Evolutionary conservation across 2,888 invertebrate species (phyloP).

Genomic region (Lasioglossum oenotherae): DNA sequence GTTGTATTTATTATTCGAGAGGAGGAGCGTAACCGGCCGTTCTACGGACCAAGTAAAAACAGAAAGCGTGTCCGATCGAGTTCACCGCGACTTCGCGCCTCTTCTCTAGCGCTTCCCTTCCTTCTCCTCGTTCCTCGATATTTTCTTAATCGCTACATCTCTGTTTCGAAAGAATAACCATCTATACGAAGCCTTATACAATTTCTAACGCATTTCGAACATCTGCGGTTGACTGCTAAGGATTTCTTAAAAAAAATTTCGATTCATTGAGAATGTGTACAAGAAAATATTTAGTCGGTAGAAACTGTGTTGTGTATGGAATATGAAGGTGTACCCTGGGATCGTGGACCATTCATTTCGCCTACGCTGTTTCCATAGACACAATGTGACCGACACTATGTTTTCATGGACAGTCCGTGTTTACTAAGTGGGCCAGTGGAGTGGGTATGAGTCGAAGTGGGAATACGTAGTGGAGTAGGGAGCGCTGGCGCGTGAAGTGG

Average conservation of each 20-base stretch:
- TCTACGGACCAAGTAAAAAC: slow-evolving; percentile 71
- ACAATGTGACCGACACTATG: too few species aligned
- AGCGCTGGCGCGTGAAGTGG: too few species aligned
- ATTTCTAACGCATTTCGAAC: background rate
- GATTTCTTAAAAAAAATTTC: background rate
- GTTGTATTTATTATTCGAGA: slow-evolving; percentile 68
- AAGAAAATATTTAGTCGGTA: too few species aligned
- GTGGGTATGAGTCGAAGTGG: too few species aligned
- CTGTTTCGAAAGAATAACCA: background rate
- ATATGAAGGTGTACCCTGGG: too few species aligned
- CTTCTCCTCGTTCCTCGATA: slow-evolving; percentile 10
- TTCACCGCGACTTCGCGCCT: slow-evolving; percentile 63
- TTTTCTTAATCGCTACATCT: slow-evolving; percentile 29
- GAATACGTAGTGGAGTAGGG: too few species aligned
- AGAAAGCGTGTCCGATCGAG: slow-evolving; percentile 73
- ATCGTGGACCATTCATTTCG: too few species aligned
- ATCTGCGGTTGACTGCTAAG: background rate
- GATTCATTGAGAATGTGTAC: background rate
- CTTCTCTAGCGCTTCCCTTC: slow-evolving; percentile 24
- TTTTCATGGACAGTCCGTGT: too few species aligned
- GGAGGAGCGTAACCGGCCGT: slow-evolving; percentile 60
- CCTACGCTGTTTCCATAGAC: too few species aligned
- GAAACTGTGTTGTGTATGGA: too few species aligned
- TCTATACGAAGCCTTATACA: background rate
- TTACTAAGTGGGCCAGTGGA: too few species aligned